A percentile compares a stretch with the other conserved stretches of the same genome.
These are phyloP conservation scores for Chrysogorgia sp. DNA, from an alignment of 92 coral and sea anemone genomes.

Conservation along the genomic window DNA sequence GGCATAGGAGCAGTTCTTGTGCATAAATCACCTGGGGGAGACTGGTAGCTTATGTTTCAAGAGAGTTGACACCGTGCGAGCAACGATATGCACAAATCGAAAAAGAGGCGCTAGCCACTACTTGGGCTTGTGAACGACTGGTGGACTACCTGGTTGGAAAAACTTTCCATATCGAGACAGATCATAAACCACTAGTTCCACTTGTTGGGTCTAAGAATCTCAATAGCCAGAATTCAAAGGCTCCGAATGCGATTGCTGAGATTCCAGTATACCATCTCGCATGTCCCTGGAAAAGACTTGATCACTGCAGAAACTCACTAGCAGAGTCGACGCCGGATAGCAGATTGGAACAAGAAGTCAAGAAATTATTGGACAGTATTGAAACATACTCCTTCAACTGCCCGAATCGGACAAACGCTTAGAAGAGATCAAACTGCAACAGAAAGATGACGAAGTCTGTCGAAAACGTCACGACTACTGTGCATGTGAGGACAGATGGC, in stretches of 20 bases:
- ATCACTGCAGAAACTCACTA: conserved; percentile 57
- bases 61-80: conserved; percentile 47
- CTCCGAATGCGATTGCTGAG: conserved; percentile 58
- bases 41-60: conserved; percentile 51
- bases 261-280: conserved; percentile 55
- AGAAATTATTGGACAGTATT: background rate
- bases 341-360: background rate
- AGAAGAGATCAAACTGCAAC: conserved; percentile 55
- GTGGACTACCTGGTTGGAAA: conserved; percentile 53
- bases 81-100: conserved; percentile 60
- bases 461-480: conserved; percentile 45
- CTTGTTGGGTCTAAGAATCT: conserved; percentile 50
- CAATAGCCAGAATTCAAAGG: conserved; percentile 60
- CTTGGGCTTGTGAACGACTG: conserved; percentile 53
- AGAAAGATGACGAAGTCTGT: conserved; percentile 63
- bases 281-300: conserved; percentile 65
- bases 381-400: conserved; percentile 3
- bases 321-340: conserved; percentile 23
- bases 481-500: conserved; percentile 64
- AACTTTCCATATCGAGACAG: conserved; percentile 48
- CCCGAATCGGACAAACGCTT: conserved; percentile 62
- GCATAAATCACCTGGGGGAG: conserved; percentile 44
- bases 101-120: conserved; percentile 62
- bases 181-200: conserved; percentile 68
- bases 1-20: conserved; percentile 59